Percentiles rank a stretch among this genome's conserved stretches.
These are phyloP conservation scores for Ectobius pallidus DNA, from an alignment of 2,888 invertebrate species.

Conservation along the genomic window DNA sequence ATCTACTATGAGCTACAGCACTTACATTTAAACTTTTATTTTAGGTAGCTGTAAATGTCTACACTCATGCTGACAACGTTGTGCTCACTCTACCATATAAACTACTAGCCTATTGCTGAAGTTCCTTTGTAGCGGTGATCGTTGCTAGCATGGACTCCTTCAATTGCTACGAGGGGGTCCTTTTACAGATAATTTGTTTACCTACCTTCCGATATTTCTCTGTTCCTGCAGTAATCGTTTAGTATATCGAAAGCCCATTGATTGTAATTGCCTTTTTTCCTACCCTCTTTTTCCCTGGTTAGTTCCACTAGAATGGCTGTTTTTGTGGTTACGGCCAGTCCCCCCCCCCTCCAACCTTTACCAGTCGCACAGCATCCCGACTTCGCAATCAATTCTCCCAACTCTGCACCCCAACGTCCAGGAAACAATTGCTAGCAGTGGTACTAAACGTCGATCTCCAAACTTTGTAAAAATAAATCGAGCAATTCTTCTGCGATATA, in stretches of 20 bases:
- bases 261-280: constrained; percentile 3
- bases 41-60: no score
- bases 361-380: neutral
- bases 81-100: no score
- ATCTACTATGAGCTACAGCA: no score
- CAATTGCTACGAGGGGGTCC: neutral
- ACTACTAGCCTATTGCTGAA: neutral
- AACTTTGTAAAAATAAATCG: neutral
- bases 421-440: neutral
- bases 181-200: neutral
- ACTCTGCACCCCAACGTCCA: neutral
- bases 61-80: no score
- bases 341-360: neutral
- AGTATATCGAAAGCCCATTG: constrained; percentile 8
- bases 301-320: neutral
- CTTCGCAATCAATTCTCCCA: constrained; percentile 11
- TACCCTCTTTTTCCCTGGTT: neutral
- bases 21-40: no score
- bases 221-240: neutral
- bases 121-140: neutral
- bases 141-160: neutral
- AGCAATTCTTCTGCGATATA: neutral
- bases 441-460: neutral
- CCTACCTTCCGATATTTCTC: neutral
- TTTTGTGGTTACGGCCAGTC: neutral